phyloP scores from a whole-genome alignment of 1,140 invertebrate genomes.

The Drosophila ironensis region DNA sequence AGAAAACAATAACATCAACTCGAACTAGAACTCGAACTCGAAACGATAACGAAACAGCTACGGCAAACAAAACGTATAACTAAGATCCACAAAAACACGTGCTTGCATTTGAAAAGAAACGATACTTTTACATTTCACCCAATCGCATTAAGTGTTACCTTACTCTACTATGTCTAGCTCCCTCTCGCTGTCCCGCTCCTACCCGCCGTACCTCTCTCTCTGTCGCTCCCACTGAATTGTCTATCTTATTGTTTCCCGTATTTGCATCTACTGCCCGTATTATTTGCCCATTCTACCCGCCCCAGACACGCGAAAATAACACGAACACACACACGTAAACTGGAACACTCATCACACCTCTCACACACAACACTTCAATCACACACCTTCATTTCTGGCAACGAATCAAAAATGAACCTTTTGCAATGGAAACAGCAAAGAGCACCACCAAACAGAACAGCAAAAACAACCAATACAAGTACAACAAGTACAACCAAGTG shows the following conservation, averaged over 20 bases:
- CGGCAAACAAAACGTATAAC: slow-evolving; percentile 31
- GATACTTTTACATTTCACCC: slow-evolving; percentile 33
- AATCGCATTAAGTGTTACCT: slow-evolving; percentile 42
- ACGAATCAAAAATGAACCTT: slow-evolving; percentile 32
- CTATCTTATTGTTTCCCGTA: slow-evolving; percentile 62
- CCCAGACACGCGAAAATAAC: slow-evolving; percentile 25
- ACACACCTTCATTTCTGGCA: slow-evolving; percentile 37
- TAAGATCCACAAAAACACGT: slow-evolving; percentile 52
- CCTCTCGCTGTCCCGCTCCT: slow-evolving; percentile 39
- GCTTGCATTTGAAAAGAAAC: slow-evolving; percentile 68
- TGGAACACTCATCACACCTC: slow-evolving; percentile 45
- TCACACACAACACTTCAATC: slow-evolving; percentile 17
- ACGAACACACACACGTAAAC: slow-evolving; percentile 37
- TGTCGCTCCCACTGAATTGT: slow-evolving; percentile 30
- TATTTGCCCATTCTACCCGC: slow-evolving; percentile 32
- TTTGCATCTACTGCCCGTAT: slow-evolving; percentile 47
- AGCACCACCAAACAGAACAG: slow-evolving; percentile 24
- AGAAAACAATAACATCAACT: too few species aligned
- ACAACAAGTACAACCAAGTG: slow-evolving; percentile 16
- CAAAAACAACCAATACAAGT: too few species aligned
- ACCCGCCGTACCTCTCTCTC: slow-evolving; percentile 17
- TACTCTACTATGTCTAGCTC: slow-evolving; percentile 35
- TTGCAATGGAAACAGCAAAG: slow-evolving; percentile 36
- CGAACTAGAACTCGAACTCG: too few species aligned
- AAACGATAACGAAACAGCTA: slow-evolving; percentile 33